phyloP scores from a whole-genome alignment of 2,113 vertebrate genomes.

The Clarias gariepinus region DNA sequence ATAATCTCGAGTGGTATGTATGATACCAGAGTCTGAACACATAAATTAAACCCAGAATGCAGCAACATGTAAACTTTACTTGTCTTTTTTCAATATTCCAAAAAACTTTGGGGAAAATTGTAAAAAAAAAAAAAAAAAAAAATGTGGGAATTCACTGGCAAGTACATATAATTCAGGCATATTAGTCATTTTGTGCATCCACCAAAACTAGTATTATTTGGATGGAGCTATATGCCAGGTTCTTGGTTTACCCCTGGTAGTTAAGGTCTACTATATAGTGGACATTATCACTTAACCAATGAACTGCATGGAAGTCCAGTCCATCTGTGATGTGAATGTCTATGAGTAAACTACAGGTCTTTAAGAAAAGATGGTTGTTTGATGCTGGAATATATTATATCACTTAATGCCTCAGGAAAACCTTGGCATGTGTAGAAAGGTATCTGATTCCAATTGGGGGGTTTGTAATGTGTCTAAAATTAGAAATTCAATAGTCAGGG shows the following conservation, averaged over 20 bases:
- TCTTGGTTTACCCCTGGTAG: too few relatives aligned
- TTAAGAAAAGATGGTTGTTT: not conserved
- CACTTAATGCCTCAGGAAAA: not conserved
- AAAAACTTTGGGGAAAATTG: not conserved
- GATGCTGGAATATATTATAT: not conserved
- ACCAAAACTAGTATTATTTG: not conserved
- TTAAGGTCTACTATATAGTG: not conserved
- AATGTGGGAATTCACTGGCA: not conserved
- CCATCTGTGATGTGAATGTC: too few relatives aligned
- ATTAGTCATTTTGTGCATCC: not conserved
- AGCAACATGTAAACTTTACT: not conserved
- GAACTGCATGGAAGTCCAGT: not conserved
- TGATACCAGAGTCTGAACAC: not conserved
- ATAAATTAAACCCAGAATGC: not conserved
- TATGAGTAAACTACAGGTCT: not conserved
- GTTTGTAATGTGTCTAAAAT: not conserved
- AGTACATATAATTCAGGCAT: not conserved
- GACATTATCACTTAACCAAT: not conserved
- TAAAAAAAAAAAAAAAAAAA: conserved; percentile 2
- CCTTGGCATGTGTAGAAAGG: not conserved
- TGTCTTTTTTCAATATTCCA: not conserved
- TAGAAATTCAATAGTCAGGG: not conserved
- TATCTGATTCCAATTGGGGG: not conserved
- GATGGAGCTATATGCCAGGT: not conserved
- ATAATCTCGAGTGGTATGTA: not conserved